These are phyloP conservation scores for Nipponacmea schrenckii DNA, from an alignment of 2,888 invertebrate species.

Conservation along the genomic window DNA sequence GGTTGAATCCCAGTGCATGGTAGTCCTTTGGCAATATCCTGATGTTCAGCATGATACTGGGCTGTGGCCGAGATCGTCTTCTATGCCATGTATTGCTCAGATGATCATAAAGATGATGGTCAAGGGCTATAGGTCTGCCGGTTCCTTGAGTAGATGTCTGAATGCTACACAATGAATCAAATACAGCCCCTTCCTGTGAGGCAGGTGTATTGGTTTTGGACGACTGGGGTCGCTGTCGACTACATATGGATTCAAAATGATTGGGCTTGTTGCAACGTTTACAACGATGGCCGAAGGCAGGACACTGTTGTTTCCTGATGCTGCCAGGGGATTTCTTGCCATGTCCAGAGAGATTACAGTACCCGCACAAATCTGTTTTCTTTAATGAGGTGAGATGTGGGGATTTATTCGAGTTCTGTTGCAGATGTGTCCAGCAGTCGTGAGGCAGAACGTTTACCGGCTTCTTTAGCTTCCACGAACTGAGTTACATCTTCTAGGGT, in stretches of 20 bases:
- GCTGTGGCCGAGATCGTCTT: slow-evolving; percentile 37
- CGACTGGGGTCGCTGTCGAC: slow-evolving; percentile 25
- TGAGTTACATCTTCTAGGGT: slow-evolving; percentile 33
- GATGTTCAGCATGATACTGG: slow-evolving; percentile 25
- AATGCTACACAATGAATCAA: slow-evolving; percentile 6
- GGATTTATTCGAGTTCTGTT: background rate
- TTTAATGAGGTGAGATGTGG: too few relatives aligned
- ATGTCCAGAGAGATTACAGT: slow-evolving; percentile 42
- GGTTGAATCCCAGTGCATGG: slow-evolving; percentile 29
- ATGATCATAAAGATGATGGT: slow-evolving; percentile 40
- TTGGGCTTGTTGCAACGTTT: slow-evolving; percentile 25
- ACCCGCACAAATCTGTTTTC: slow-evolving; percentile 24
- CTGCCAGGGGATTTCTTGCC: slow-evolving; percentile 28
- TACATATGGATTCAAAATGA: slow-evolving; percentile 34
- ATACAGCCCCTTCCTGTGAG: slow-evolving; percentile 8
- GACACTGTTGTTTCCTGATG: slow-evolving; percentile 29
- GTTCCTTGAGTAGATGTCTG: background rate
- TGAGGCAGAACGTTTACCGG: slow-evolving; percentile 34
- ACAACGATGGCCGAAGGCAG: slow-evolving; percentile 39
- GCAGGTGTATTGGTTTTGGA: background rate
- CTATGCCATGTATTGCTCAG: slow-evolving; percentile 31
- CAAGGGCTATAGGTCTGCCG: slow-evolving; percentile 24
- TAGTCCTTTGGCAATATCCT: slow-evolving; percentile 29
- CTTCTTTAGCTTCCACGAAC: slow-evolving; percentile 40
- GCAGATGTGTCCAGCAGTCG: slow-evolving; percentile 29